These are phyloP conservation scores for Syritta pipiens DNA, from an alignment of 2,888 invertebrate genomes.

Conservation along the genomic window DNA sequence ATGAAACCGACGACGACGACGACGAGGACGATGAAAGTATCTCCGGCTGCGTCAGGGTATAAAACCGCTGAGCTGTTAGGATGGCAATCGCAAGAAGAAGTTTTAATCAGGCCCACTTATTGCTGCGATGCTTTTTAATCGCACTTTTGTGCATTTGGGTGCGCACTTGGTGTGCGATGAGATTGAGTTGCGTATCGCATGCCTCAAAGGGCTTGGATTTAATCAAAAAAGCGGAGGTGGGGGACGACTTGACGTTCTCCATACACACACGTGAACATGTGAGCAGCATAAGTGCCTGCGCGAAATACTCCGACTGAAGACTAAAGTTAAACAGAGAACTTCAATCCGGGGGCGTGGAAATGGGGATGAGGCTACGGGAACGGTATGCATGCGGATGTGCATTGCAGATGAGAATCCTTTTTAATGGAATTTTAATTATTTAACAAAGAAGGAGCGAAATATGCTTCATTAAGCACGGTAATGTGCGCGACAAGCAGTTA, in stretches of 20 bases:
- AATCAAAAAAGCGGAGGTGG: conserved; percentile 37
- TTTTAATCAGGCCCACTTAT: conserved; percentile 46
- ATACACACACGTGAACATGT: background rate
- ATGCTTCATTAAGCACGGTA: conserved; percentile 52
- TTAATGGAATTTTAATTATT: conserved; percentile 69
- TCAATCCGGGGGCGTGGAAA: too few species aligned
- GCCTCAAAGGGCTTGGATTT: conserved; percentile 34
- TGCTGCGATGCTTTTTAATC: conserved; percentile 26
- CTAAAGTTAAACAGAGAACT: background rate
- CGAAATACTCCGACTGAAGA: background rate
- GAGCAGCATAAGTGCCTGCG: background rate
- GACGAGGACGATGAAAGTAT: too few species aligned
- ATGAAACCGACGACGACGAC: background rate
- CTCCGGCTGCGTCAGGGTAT: too few species aligned
- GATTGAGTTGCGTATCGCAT: conserved; percentile 33
- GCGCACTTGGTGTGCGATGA: background rate
- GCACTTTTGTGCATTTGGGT: background rate
- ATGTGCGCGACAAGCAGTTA: conserved; percentile 19
- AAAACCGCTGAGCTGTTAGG: conserved; percentile 1
- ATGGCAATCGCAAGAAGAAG: conserved; percentile 45
- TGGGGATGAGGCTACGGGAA: too few species aligned
- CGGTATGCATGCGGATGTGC: conserved; percentile 20
- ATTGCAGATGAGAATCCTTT: conserved; percentile 46
- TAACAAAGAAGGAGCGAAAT: conserved; percentile 56
- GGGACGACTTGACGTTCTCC: background rate